Base-by-base conservation (phyloP, 2,888 invertebrate species). In the Lamellibrachia columna region DNA sequence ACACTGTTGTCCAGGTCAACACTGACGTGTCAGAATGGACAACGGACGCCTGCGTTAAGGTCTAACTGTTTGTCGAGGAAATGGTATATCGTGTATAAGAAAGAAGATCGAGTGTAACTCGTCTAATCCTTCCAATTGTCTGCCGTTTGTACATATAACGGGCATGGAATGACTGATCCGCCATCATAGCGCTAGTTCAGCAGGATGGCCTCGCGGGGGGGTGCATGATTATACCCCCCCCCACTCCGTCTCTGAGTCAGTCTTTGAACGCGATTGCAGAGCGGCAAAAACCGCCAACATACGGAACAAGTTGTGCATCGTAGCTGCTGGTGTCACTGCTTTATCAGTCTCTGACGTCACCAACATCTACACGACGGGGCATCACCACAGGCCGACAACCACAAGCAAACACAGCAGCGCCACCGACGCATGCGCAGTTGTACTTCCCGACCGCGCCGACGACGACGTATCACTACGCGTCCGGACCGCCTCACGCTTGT, bases 251-350 rank as follows among this genome's bases (percentile, higher is more conserved):
- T 55, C 8, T 9, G 55, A 55, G 3, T 55, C 22, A 22, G 75
- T 75, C 75, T 75, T 75, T 75, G 75, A 75, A 75, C 75, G 75
- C 75, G 75, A 75, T 75, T 75, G 75, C 75, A 75, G n/a, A 22
- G 75, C 3, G n/a, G 75, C 75, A n/a, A n/a, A 3, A 11, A 22
- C 75, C 22, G n/a, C 22, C 75, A 75, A 75, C 75, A 75, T 15
- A 22, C n/a, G 15, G 75, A 40, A 40, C 75, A 22, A n/a, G n/a
- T 75, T 75, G 6, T 75, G 75, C 11, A 75, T 22, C 6, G 15
- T 6, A 75, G 75, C 75, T 15, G 22, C 75, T 6, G 75, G 15
- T 75, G 1, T 75, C 75, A 22, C 11, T 2, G 22, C 15, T 22
- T 3, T 75, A 11, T 75, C 75, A 75, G 22, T 75, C 75, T 75